Evolutionary conservation across 2,888 invertebrate genomes (phyloP).

Genomic region (Pseudococcus viburni): DNA sequence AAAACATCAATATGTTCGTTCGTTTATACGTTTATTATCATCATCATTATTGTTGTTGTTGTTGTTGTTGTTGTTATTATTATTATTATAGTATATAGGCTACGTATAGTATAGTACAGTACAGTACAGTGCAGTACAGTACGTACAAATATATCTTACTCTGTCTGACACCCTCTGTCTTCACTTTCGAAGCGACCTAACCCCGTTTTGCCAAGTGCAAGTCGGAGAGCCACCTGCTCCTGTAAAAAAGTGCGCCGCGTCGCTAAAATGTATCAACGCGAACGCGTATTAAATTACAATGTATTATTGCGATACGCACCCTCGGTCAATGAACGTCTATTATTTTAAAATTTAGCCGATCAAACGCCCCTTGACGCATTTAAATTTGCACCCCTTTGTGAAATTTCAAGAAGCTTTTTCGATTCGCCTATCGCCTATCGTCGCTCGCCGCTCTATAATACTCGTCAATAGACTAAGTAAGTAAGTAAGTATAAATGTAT

Average conservation of each 20-base stretch:
- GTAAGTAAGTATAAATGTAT: too few species aligned
- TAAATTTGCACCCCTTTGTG: slow-evolving; percentile 61
- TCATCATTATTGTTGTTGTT: neutral
- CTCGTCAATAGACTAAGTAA: too few species aligned
- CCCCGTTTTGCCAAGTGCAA: slow-evolving; percentile 20
- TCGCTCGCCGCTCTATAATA: too few species aligned
- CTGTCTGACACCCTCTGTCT: neutral
- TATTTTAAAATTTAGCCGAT: slow-evolving; percentile 65
- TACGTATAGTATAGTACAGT: too few species aligned
- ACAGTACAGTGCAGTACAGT: too few species aligned
- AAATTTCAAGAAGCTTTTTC: slow-evolving; percentile 61
- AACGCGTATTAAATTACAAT: slow-evolving; percentile 65
- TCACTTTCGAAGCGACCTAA: neutral
- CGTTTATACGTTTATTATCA: slow-evolving; percentile 14
- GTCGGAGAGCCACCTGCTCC: slow-evolving; percentile 21
- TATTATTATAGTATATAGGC: too few species aligned
- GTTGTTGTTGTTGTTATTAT: too few species aligned
- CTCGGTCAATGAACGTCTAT: slow-evolving; percentile 58
- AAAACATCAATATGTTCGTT: neutral
- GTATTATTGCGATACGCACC: slow-evolving; percentile 39
- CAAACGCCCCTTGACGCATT: slow-evolving; percentile 61
- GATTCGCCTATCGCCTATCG: neutral
- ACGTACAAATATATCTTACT: too few species aligned
- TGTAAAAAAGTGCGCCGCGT: neutral
- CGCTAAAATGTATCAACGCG: slow-evolving; percentile 35